Conservation (phyloP, 2,113 vertebrate genomes). For the Pipa parva region DNA sequence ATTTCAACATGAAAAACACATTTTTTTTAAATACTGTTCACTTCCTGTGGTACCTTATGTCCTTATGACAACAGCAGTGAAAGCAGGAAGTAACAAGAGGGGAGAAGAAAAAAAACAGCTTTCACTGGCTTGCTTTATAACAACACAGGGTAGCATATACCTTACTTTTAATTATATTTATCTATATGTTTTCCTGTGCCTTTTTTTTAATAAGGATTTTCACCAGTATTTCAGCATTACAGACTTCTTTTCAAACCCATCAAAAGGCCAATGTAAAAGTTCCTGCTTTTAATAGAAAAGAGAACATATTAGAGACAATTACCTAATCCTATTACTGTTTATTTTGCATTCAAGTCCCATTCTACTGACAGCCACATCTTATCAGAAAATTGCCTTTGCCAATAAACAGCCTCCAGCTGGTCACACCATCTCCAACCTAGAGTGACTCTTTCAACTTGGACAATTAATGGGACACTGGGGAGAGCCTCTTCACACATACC, state of each 20-base stretch:
- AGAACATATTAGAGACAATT: conserved; percentile 50
- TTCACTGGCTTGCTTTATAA: no score
- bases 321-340: conserved; percentile 56
- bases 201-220: neutral
- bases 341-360: conserved; percentile 54
- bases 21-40: no score
- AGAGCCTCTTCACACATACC: conserved; percentile 40
- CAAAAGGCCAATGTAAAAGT: conserved; percentile 1
- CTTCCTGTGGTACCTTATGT: no score
- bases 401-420: conserved; percentile 47
- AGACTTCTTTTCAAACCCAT: neutral
- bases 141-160: no score
- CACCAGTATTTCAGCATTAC: neutral
- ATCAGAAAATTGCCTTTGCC: conserved; percentile 51
- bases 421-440: conserved; percentile 34
- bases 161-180: no score
- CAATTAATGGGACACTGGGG: conserved; percentile 30
- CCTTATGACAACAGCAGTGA: no score
- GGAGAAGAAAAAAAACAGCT: no score
- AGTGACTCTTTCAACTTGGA: conserved; percentile 45
- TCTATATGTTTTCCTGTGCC: no score
- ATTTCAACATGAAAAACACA: no score
- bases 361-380: conserved; percentile 50
- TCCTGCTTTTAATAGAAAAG: conserved; percentile 3
- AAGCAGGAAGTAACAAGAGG: no score